A percentile compares a stretch with the other conserved stretches of the same genome.
These are phyloP conservation scores for Quiscalus mexicanus DNA, from an alignment of 2,113 vertebrate genomes.

Conservation along the genomic window DNA sequence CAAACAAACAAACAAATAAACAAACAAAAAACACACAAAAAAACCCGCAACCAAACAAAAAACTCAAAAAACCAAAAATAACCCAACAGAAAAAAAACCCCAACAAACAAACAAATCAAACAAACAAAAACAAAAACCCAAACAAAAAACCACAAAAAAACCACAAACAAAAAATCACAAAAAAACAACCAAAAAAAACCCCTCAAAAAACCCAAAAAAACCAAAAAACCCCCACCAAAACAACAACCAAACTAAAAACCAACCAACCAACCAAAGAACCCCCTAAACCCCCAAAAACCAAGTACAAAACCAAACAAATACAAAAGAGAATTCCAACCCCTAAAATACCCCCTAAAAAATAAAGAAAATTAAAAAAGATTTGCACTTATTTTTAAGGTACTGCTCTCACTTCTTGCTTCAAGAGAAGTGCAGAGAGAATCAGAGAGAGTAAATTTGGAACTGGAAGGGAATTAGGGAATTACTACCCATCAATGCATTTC, in stretches of 20 bases:
- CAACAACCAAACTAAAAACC: neutral
- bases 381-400: neutral
- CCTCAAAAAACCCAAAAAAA: too few species aligned
- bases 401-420: neutral
- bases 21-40: too few species aligned
- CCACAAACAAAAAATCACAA: too few species aligned
- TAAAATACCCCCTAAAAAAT: neutral
- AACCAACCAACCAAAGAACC: fast-evolving
- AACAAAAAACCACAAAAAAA: neutral
- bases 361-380: too few species aligned
- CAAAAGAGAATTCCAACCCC: neutral
- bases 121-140: neutral
- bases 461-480: neutral
- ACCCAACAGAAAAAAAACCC: neutral
- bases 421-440: neutral
- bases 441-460: neutral
- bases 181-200: neutral
- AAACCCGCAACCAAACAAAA: too few species aligned
- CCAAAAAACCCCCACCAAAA: neutral
- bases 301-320: neutral
- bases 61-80: neutral
- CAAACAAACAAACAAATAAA: neutral
- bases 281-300: neutral
- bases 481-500: neutral
- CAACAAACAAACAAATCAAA: too few species aligned